Evolutionary conservation across 2,888 invertebrate species (phyloP), one percentile per base, ranked within the genome.

Genomic region (Eristalis intricaria): DNA sequence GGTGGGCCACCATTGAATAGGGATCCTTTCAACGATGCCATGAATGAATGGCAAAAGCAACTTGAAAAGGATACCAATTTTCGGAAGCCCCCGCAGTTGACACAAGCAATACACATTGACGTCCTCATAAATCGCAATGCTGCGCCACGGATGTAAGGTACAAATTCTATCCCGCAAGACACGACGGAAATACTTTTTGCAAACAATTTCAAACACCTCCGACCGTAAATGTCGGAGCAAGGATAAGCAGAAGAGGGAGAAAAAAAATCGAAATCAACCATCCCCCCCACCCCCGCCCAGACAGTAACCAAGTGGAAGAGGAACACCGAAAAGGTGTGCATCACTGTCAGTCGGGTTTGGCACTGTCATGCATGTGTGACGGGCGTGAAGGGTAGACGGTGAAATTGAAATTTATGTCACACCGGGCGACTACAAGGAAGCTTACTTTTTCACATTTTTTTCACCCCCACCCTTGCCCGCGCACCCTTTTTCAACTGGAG

Each of bases 351-450:
- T 50, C 50, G 43, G 50, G 19, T 50, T 50, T 50, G 50, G 19
- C 50, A 58, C 64, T 63, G 65, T 43, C 61, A 29, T 78, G 78
- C 76, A 78, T 68, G 71, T 76, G 83, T 50, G 50, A 50, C 50
- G 50, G 50, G 38, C 11, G 38, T 38, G 38, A 78, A 70, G 64
- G 78, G 86, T 83, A 79, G 84, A 87, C 84, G 19, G 50, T 8
- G 50, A 87, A 75, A 84, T 84, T 80, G 76, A 76, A 87, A 87
- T 87, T 87, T 84, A 87, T 87, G 84, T 85, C 71, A 79, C 74
- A 50, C 13, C 43, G 19, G 23, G 29, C 19, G 64, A 22, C 65
- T 29, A 23, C 19, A 11, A 19, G 64, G 32, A 35, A 26, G 40
- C 10, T 15, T 15, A 23, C 7, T 35, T 69, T 29, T 23, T 43